Percentiles rank a stretch among this genome's conserved stretches.
These are phyloP conservation scores for Drosophila prosaltans DNA, from an alignment of 1,140 invertebrate species.

Conservation along the genomic window DNA sequence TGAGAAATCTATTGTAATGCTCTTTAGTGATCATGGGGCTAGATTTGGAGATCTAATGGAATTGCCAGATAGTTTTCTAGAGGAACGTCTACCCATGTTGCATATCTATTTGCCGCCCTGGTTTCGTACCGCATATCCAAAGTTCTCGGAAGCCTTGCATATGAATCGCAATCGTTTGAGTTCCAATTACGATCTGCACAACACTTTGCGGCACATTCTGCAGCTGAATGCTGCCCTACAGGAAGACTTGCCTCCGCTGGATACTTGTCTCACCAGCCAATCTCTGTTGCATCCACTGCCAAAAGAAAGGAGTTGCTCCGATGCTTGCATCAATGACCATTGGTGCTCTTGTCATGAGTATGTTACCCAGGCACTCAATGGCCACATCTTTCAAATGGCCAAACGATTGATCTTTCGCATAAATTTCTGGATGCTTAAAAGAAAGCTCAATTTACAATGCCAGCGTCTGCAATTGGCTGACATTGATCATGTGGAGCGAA, in stretches of 20 bases:
- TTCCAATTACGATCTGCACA: slow-evolving; percentile 92
- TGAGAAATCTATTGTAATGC: slow-evolving; percentile 88
- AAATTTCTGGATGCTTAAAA: slow-evolving; percentile 60
- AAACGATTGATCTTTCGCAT: slow-evolving; percentile 83
- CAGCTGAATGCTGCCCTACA: slow-evolving; percentile 40
- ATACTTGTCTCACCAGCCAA: slow-evolving; percentile 85
- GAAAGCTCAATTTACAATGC: slow-evolving; percentile 32
- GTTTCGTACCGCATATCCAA: slow-evolving; percentile 87
- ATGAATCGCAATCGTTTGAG: slow-evolving; percentile 89
- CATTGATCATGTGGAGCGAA: slow-evolving; percentile 32
- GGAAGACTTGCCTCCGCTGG: background rate
- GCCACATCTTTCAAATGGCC: slow-evolving; percentile 77
- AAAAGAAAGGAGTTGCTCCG: slow-evolving; percentile 87
- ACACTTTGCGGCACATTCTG: slow-evolving; percentile 84
- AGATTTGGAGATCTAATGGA: slow-evolving; percentile 90
- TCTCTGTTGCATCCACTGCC: slow-evolving; percentile 87
- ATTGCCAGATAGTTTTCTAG: slow-evolving; percentile 88
- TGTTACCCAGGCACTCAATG: slow-evolving; percentile 65
- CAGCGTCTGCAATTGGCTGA: slow-evolving; percentile 26
- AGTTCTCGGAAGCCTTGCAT: slow-evolving; percentile 87
- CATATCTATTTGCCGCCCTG: slow-evolving; percentile 90
- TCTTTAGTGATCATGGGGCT: slow-evolving; percentile 96
- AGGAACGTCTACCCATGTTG: slow-evolving; percentile 94
- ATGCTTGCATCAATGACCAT: slow-evolving; percentile 88
- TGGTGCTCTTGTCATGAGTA: slow-evolving; percentile 90